Evolutionary conservation across 2,113 vertebrate species (phyloP).

Genomic region (Tachuris rubrigastra): DNA sequence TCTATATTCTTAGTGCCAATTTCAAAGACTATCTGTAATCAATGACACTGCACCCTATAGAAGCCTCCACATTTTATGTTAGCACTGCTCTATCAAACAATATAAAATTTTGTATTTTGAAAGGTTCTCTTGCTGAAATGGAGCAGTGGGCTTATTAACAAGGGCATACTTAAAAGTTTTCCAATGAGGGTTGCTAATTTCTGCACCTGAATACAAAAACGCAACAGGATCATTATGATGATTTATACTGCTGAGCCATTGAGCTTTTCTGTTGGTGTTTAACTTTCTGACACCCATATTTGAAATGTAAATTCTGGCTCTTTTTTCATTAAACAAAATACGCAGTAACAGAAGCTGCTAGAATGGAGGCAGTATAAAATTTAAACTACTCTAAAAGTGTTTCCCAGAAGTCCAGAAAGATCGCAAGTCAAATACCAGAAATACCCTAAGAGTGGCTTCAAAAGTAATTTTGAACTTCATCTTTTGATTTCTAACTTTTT

Average conservation of each 20-base stretch:
- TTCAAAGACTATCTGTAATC: background rate
- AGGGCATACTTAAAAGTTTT: background rate
- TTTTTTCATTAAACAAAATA: background rate
- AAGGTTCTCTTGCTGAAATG: background rate
- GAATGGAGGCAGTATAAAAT: background rate
- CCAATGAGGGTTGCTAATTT: background rate
- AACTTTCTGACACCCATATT: background rate
- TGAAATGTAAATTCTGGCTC: background rate
- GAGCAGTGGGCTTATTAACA: background rate
- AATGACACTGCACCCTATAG: background rate
- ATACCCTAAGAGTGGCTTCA: background rate
- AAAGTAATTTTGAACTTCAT: background rate
- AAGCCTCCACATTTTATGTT: background rate
- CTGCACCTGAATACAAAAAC: background rate
- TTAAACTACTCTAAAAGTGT: background rate
- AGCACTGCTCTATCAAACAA: background rate
- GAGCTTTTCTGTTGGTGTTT: background rate
- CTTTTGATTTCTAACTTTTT: background rate
- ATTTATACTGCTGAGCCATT: slow-evolving; percentile 8
- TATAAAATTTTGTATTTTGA: background rate
- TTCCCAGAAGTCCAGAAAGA: background rate
- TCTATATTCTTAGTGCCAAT: background rate
- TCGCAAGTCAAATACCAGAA: background rate
- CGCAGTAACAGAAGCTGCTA: background rate
- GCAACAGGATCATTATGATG: background rate